These are phyloP conservation scores for Leptinotarsa undecemlineata DNA, from an alignment of 1,140 invertebrate genomes.

Conservation along the genomic window DNA sequence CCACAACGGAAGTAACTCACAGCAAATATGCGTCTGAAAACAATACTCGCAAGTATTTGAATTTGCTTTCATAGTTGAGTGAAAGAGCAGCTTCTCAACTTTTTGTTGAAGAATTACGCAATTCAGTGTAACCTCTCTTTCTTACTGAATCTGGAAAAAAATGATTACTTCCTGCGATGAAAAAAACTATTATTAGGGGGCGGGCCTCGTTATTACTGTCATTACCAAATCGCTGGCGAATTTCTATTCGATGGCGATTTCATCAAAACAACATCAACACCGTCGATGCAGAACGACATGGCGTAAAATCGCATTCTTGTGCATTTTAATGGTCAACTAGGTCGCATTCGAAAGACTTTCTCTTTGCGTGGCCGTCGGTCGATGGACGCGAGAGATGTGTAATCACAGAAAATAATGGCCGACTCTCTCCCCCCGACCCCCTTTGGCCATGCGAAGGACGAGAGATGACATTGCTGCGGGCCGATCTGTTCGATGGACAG, in stretches of 20 bases:
- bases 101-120: too few species aligned
- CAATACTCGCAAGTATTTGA: too few species aligned
- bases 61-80: too few species aligned
- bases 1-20: too few species aligned
- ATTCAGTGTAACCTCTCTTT: too few species aligned
- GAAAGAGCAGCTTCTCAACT: too few species aligned
- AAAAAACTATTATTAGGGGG: too few species aligned
- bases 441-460: neutral
- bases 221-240: too few species aligned
- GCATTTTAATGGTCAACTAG: constrained; percentile 5
- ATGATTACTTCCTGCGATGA: too few species aligned
- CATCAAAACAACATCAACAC: neutral
- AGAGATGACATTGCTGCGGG: neutral
- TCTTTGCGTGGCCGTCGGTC: neutral
- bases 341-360: constrained; percentile 2
- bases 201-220: too few species aligned
- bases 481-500: neutral
- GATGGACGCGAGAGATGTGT: neutral
- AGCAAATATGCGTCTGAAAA: too few species aligned
- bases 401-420: neutral
- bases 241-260: neutral
- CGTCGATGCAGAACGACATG: neutral
- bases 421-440: neutral
- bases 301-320: neutral
- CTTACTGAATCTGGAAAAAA: too few species aligned